Evolutionary conservation across 2,888 invertebrate species (phyloP), one percentile per base, ranked within the genome.

Genomic region (Drosophila siamana): DNA sequence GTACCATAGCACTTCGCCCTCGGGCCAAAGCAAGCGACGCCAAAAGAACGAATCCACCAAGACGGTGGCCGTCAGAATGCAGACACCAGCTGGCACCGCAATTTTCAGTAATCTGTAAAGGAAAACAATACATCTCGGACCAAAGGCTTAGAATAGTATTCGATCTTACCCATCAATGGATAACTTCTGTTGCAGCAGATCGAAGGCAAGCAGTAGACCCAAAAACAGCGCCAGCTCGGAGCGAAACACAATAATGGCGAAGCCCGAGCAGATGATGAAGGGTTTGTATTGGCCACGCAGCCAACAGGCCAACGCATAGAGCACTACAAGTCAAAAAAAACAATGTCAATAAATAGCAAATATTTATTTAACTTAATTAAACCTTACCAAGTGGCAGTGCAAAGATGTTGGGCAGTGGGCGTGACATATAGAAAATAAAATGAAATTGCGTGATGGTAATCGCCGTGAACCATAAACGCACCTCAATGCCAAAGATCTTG

Each of bases 1-100:
- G 93, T 96, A 99, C 95, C 96, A 98, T 75, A 99, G 94, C 2
- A 99, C 99, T 93, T 98, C 97, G 11, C 97, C 98, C 93, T 99
- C 99, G 0, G 99, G 99, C 99, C 99, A 99, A 22, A 98, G 88
- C 46, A 95, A 91, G 55, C 97, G 94, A 62, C 94, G 94, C 99
- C 99, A 99, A 92, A 99, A 98, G 84, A 97, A 93, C 0, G 99
- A 98, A 92, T 99, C 99, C 40, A 99, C 93, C 6, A 93, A 90
- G 40, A 98, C 94, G 0, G 98, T 97, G 5, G 96, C 88, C 5
- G 93, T 93, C 84, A 97, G 92, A 88, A 95, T 93, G 33, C 93
- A 93, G 43, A 95, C 80, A 22, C 96, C 97, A 36, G 95, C 94
- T 33, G 97, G 96, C 76, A 96, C 86, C 4, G 94, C 95, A 86